Percentiles rank a stretch among this genome's conserved stretches.
Evolutionary conservation across 1,140 invertebrate genomes (phyloP).

Genomic region (Drosophila saltans): DNA sequence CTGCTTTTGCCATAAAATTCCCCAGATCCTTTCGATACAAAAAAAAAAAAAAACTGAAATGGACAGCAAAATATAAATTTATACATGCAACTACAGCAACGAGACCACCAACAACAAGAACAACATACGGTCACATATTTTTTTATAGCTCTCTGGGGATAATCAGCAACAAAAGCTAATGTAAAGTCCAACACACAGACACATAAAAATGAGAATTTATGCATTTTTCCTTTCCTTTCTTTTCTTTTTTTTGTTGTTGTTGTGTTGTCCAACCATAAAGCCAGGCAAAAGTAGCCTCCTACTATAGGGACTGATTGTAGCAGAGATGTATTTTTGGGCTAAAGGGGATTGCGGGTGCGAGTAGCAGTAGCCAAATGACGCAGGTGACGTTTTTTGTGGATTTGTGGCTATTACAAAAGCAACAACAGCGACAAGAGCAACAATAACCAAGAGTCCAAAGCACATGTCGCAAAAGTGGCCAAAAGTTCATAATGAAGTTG

Average conservation of each 20-base stretch:
- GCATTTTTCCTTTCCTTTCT: slow-evolving; percentile 48
- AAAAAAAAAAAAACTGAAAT: slow-evolving; percentile 2
- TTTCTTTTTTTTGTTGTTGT: neutral
- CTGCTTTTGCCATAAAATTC: slow-evolving; percentile 47
- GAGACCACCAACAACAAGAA: slow-evolving; percentile 47
- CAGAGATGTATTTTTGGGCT: neutral
- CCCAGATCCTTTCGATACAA: slow-evolving; percentile 31
- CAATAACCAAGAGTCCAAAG: slow-evolving; percentile 18
- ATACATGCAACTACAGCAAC: slow-evolving; percentile 49
- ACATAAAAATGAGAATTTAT: slow-evolving; percentile 80
- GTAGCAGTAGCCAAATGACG: slow-evolving; percentile 46
- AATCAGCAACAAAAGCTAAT: slow-evolving; percentile 69
- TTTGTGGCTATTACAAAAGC: slow-evolving; percentile 63
- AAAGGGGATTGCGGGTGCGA: neutral
- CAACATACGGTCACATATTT: slow-evolving; percentile 62
- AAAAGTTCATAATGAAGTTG: slow-evolving; percentile 72
- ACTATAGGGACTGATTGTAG: slow-evolving; percentile 45
- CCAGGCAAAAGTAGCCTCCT: slow-evolving; percentile 43
- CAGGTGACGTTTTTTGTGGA: slow-evolving; percentile 72
- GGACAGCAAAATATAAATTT: slow-evolving; percentile 62
- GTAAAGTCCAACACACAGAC: slow-evolving; percentile 77
- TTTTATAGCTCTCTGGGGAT: slow-evolving; percentile 76
- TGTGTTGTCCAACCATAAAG: slow-evolving; percentile 34
- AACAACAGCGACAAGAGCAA: slow-evolving; percentile 51
- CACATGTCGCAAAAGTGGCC: slow-evolving; percentile 53